Evolutionary conservation across 2,113 vertebrate genomes (phyloP).

Genomic region (Xyliphius kryptos): DNA sequence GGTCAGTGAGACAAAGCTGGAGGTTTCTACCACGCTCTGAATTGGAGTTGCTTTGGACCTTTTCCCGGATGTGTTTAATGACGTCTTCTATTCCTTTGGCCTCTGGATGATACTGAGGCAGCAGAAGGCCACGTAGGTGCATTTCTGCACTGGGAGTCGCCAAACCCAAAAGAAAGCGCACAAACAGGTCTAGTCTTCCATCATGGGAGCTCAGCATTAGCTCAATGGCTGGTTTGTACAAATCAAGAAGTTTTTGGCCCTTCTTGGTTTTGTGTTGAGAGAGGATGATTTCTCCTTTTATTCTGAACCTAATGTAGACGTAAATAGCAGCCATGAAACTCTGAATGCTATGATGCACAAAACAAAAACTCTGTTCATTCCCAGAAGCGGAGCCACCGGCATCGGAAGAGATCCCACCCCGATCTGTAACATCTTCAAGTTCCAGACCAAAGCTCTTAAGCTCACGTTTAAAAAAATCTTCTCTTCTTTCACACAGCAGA

Average conservation of each 20-base stretch:
- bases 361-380: conserved; percentile 44
- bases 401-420: conserved; percentile 54
- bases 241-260: conserved; percentile 18
- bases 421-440: conserved; percentile 41
- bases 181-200: conserved; percentile 57
- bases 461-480: conserved; percentile 50
- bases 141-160: conserved; percentile 39
- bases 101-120: conserved; percentile 32
- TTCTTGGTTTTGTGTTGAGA: neutral
- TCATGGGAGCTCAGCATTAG: conserved; percentile 15
- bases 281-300: conserved; percentile 40
- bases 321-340: conserved; percentile 65
- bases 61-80: conserved; percentile 10
- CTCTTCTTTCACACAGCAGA: conserved; percentile 41
- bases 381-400: neutral
- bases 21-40: conserved; percentile 45
- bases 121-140: conserved; percentile 31
- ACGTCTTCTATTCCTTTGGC: conserved; percentile 19
- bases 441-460: conserved; percentile 40
- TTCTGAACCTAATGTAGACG: conserved; percentile 49
- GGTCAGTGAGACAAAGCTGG: conserved; percentile 54
- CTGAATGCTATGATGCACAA: conserved; percentile 54
- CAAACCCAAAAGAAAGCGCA: conserved; percentile 63
- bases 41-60: conserved; percentile 31
- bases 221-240: conserved; percentile 48